Conservation (phyloP, 2,113 vertebrate genomes). For the Pachyramphus minor region DNA sequence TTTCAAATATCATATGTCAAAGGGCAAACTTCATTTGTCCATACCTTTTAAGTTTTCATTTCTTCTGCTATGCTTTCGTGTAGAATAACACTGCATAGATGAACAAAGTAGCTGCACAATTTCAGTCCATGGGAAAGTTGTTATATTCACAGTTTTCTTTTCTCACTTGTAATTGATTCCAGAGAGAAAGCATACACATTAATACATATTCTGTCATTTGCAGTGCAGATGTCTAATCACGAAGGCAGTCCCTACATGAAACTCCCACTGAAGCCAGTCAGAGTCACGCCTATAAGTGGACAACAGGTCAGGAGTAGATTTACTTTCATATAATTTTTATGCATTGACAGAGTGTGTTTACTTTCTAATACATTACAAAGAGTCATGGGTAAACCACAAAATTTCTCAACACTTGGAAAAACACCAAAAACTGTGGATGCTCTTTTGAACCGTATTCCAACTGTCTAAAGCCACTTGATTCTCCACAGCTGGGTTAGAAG, state of each 20-base stretch:
- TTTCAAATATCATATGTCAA: not conserved
- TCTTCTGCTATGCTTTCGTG: not conserved
- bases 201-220: not conserved
- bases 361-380: not conserved
- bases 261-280: not conserved
- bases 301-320: not conserved
- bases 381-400: constrained; percentile 20
- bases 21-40: not conserved
- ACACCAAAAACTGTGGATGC: not conserved
- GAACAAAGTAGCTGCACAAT: not conserved
- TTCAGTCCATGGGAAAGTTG: constrained; percentile 22
- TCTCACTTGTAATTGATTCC: constrained; percentile 52
- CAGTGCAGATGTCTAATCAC: not conserved
- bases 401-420: constrained; percentile 2
- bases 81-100: not conserved
- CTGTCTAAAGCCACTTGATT: constrained; percentile 43
- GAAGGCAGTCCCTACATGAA: not conserved
- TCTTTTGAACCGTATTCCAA: constrained; percentile 42
- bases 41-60: not conserved
- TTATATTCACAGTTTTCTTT: constrained; percentile 48
- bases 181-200: constrained; percentile 28
- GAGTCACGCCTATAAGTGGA: not conserved
- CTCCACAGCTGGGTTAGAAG: constrained; percentile 45
- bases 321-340: not conserved
- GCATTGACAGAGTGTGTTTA: not conserved